Evolutionary conservation across 2,888 invertebrate genomes (phyloP).

Genomic region (Strigamia transsilvanica): DNA sequence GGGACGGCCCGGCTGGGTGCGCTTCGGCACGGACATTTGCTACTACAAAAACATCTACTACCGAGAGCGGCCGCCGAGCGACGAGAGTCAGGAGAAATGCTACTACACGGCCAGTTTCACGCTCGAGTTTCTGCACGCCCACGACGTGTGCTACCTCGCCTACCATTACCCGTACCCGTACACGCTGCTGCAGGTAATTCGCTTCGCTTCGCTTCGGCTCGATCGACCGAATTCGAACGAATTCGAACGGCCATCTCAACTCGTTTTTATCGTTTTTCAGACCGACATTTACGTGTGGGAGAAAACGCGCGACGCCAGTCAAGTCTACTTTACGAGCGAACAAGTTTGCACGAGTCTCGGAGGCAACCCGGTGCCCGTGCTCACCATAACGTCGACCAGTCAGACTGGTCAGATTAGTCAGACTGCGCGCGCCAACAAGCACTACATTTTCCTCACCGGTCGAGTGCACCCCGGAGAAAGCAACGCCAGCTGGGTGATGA

Average conservation of each 20-base stretch:
- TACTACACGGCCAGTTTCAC: constrained; percentile 83
- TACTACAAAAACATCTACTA: constrained; percentile 79
- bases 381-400: constrained; percentile 73
- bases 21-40: constrained; percentile 79
- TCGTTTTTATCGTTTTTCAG: constrained; percentile 64
- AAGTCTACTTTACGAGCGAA: constrained; percentile 73
- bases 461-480: constrained; percentile 89
- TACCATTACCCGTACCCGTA: constrained; percentile 90
- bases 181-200: constrained; percentile 77
- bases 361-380: constrained; percentile 76
- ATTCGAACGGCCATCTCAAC: no score
- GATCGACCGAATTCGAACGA: no score
- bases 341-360: constrained; percentile 76
- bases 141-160: constrained; percentile 84
- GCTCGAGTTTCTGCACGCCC: constrained; percentile 76
- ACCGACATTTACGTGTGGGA: constrained; percentile 73
- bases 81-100: constrained; percentile 63
- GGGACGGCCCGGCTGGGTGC: constrained; percentile 70
- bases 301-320: constrained; percentile 64
- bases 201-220: no score
- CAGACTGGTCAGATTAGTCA: background rate
- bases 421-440: constrained; percentile 44
- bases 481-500: constrained; percentile 89
- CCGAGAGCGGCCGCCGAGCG: constrained; percentile 51
- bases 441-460: constrained; percentile 73